Conservation (phyloP, 2,888 invertebrate genomes). For the Ashinkailepas kermadecensis region DNA sequence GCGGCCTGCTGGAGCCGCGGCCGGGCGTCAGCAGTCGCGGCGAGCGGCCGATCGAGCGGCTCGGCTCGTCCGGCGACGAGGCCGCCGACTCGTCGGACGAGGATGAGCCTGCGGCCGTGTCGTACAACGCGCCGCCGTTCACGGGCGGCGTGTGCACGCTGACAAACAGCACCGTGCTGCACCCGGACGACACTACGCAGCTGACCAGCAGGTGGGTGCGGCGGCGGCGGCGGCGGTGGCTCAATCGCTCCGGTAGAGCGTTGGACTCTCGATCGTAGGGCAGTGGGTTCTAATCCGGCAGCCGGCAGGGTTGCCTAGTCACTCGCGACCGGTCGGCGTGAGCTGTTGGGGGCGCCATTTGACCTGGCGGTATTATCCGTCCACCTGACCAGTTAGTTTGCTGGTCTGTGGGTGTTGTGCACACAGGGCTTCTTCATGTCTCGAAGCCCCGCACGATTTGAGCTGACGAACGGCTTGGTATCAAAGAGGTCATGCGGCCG, state of each 20-base stretch:
- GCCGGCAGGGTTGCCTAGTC: too few species aligned
- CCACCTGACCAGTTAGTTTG: too few species aligned
- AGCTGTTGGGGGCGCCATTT: too few species aligned
- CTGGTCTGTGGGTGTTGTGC: too few species aligned
- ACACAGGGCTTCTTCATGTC: too few species aligned
- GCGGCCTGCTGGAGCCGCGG: constrained; percentile 79
- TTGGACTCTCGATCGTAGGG: background rate
- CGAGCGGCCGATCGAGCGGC: constrained; percentile 48
- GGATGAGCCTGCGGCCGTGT: background rate
- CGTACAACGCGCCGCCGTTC: background rate
- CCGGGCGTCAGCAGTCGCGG: constrained; percentile 69
- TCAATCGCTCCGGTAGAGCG: too few species aligned
- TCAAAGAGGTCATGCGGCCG: too few species aligned
- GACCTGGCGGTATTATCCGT: too few species aligned
- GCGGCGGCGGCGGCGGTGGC: background rate
- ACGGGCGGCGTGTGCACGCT: constrained; percentile 72
- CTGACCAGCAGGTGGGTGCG: constrained; percentile 31
- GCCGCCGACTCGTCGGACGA: constrained; percentile 59
- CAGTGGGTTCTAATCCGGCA: background rate
- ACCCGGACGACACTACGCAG: constrained; percentile 58
- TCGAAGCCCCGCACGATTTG: too few species aligned
- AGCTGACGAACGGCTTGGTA: too few species aligned
- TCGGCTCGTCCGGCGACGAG: constrained; percentile 51
- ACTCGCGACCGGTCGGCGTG: too few species aligned
- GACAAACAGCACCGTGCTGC: constrained; percentile 80